These are phyloP conservation scores for Eulithis testata DNA, from an alignment of 2,888 invertebrate genomes.

Conservation along the genomic window DNA sequence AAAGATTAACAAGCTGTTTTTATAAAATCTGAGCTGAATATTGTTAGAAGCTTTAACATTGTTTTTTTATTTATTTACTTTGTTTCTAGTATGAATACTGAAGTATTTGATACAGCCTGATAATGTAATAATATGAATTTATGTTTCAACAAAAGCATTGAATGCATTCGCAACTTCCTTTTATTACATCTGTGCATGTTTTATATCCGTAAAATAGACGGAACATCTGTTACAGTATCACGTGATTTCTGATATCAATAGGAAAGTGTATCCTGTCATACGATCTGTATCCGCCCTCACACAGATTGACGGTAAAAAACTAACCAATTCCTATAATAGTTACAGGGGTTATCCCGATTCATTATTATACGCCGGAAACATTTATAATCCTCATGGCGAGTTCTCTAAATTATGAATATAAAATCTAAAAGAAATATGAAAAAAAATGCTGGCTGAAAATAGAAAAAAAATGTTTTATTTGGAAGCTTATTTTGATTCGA, in stretches of 20 bases:
- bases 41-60: no score
- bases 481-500: slow-evolving; percentile 12
- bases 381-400: slow-evolving; percentile 72
- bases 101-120: no score
- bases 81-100: background rate
- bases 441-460: slow-evolving; percentile 21
- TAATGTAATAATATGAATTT: no score
- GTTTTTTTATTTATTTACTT: no score
- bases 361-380: slow-evolving; percentile 81
- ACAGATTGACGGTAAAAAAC: slow-evolving; percentile 79
- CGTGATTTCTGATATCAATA: slow-evolving; percentile 73
- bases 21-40: no score
- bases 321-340: slow-evolving; percentile 80
- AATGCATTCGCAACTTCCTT: slow-evolving; percentile 1
- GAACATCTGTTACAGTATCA: slow-evolving; percentile 72
- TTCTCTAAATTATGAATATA: slow-evolving; percentile 40
- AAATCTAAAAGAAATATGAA: background rate
- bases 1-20: no score
- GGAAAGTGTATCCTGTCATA: slow-evolving; percentile 81
- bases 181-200: slow-evolving; percentile 15
- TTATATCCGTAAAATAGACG: slow-evolving; percentile 24
- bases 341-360: slow-evolving; percentile 68
- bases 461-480: slow-evolving; percentile 3
- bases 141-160: background rate
- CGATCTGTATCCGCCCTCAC: slow-evolving; percentile 80